Evolutionary conservation across 1,140 invertebrate genomes (phyloP).

Genomic region (Caenorhabditis brenneri): DNA sequence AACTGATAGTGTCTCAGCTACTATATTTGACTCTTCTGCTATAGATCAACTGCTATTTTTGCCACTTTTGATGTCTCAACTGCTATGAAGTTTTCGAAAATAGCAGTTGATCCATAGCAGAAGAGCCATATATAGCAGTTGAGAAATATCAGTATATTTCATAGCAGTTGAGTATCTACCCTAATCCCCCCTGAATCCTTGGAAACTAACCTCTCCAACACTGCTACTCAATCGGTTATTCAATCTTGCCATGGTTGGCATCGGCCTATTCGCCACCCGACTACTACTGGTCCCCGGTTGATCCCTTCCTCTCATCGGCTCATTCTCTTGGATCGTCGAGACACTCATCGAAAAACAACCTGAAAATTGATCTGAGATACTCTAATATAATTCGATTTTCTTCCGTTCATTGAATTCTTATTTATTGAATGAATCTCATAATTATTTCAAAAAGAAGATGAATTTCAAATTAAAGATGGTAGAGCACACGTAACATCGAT

Average conservation of each 20-base stretch:
- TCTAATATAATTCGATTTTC: neutral
- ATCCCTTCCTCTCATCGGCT: neutral
- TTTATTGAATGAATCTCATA: too few species aligned
- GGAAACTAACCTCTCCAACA: slow-evolving; percentile 47
- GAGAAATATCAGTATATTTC: too few species aligned
- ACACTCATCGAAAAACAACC: slow-evolving; percentile 35
- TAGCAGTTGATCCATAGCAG: too few species aligned
- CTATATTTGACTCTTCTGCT: too few species aligned
- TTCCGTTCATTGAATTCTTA: neutral
- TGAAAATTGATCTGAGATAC: neutral
- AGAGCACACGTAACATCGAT: slow-evolving; percentile 18
- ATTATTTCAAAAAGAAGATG: too few species aligned
- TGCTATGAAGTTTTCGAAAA: too few species aligned
- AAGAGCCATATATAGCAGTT: too few species aligned
- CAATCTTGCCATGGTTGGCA: slow-evolving; percentile 23
- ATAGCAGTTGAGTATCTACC: too few species aligned
- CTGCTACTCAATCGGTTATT: slow-evolving; percentile 51
- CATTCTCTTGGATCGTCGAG: neutral
- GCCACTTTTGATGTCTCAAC: too few species aligned
- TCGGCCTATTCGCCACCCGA: neutral
- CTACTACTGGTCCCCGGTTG: neutral
- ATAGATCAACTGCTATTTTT: too few species aligned
- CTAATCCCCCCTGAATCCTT: neutral
- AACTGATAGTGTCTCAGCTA: too few species aligned
- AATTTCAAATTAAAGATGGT: too few species aligned